Base-by-base conservation (phyloP, 2,113 vertebrate genomes). In the Chaenogobius annularis region DNA sequence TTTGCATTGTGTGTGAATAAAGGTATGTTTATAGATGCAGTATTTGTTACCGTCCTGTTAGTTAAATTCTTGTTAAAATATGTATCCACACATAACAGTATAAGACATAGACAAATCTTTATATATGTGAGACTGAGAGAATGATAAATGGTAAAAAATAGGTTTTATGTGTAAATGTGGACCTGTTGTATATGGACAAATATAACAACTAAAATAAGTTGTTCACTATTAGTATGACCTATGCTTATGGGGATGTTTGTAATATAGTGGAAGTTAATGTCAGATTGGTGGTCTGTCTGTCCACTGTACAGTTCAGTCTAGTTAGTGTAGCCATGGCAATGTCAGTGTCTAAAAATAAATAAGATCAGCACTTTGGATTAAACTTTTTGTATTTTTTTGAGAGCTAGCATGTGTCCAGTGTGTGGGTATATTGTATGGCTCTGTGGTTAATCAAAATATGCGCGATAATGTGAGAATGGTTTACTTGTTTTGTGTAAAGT, bases 101-200 rank as follows among this genome's bases (percentile, higher is more conserved):
- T 68, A 61, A 66, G 3, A 66, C 22, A 37, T 44, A 75, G 37
- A 37, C 56, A 61, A 74, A 70, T 66, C 73, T 75, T 3, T 0
- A 67, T 81, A 62, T 70, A 74, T 19, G 72, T 82, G 48, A 68
- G 77, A 43, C 14, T 20, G 54, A 80, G 64, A 83, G 83, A 87
- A 74, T 83, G 87, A 68, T 80, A 73, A 75, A 50, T 77, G 75
- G 72, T 86, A n/a, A 72, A 66, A 84, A 80, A 76, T 59, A 52
- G 82, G 82, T n/a, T 88, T 73, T 59, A 68, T 80, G 86, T 89
- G 79, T 77, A 87, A 85, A 89, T 83, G 88, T 88, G 46, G 69
- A 77, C 72, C 85, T 89, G 89, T 91, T 89, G 85, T 90, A 89
- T 85, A 88, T 85, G 84, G 74, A 77, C 69, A 74, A 77, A 71